Evolutionary conservation across 2,888 invertebrate species (phyloP), one percentile per base, ranked within the genome.

Genomic region (Ormia ochracea): DNA sequence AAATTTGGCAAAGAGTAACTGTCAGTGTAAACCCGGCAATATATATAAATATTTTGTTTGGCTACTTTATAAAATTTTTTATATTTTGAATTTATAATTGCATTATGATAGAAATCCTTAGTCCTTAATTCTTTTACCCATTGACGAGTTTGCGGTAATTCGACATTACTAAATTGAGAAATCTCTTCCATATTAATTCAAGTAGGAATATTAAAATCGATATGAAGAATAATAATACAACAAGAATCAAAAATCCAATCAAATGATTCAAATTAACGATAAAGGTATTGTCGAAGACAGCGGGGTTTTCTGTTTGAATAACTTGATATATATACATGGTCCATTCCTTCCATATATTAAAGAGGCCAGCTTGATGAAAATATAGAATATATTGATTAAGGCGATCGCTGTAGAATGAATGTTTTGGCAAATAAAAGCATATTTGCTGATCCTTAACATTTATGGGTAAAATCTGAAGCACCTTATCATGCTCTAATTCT

Each of bases 151-250:
- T n/a, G n/a, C n/a, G n/a, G n/a, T n/a, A n/a, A n/a, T n/a, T n/a
- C n/a, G n/a, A n/a, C n/a, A n/a, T n/a, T n/a, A n/a, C n/a, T n/a
- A n/a, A n/a, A n/a, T n/a, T n/a, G n/a, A n/a, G n/a, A 23, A 56
- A 21, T 14, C n/a, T 73, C 17, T 59, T 43, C 1, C 82, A 81
- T 17, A 83, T 9, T 2, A 85, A 12, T 43, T 85, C 85, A 19
- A 81, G 72, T 1, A 79, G 1, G 4, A 85, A 85, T 4, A 85
- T 50, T 6, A 82, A 4, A 38, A 56, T 36, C 4, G 75, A 58
- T n/a, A 19, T 9, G 3, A 52, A 12, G 10, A 65, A 6, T 3
- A 79, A 26, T 54, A 70, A 14, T 12, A 54, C 3, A 10, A 79
- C 10, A 2, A 79, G 23, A 5, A 43, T 9, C 3, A 65, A 58